Base-by-base conservation (phyloP, 2,888 invertebrate species). In the Pemphredon lugubris region DNA sequence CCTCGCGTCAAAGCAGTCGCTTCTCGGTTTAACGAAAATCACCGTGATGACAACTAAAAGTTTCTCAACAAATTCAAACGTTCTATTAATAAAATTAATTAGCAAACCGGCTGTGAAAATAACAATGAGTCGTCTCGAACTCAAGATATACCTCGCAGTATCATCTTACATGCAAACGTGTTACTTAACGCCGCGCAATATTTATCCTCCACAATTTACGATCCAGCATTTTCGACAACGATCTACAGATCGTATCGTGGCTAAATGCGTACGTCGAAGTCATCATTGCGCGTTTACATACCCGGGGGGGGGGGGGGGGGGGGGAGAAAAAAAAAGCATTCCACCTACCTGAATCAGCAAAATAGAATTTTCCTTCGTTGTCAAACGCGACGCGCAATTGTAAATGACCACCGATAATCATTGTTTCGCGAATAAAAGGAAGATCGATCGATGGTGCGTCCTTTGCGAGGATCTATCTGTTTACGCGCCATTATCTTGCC, bases 361-460 rank as follows among this genome's bases (percentile, higher is more conserved):
- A 44, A 45, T 23, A 26, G 9, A 30, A 14, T 26, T 40, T 42
- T 16, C 47, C 32, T 53, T 53, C 6, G 0, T n/a, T 16, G 11
- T 26, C 45, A 20, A 47, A n/a, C 32, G 20, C 47, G 55, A 40
- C 14, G 26, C 47, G 40, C 51, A 48, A 72, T 70, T 58, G 26
- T 70, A 59, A 44, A 45, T 39, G 40, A 65, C 65, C 18, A 21
- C 30, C 39, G 32, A 37, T n/a, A n/a, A n/a, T n/a, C 45, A 73
- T 73, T 73, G 72, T 73, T 51, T 73, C 23, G 60, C 47, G 13
- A 53, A 55, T 65, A 60, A 59, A 72, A 59, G 65, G 55, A 45
- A 65, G 65, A 60, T 60, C 73, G 37, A 53, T 73, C 34, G 48
- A n/a, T n/a, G n/a, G n/a, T 3, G 21, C 39, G 44, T 70, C 47